Conservation (phyloP, 2,888 invertebrate genomes). For the Rotaria socialis region DNA sequence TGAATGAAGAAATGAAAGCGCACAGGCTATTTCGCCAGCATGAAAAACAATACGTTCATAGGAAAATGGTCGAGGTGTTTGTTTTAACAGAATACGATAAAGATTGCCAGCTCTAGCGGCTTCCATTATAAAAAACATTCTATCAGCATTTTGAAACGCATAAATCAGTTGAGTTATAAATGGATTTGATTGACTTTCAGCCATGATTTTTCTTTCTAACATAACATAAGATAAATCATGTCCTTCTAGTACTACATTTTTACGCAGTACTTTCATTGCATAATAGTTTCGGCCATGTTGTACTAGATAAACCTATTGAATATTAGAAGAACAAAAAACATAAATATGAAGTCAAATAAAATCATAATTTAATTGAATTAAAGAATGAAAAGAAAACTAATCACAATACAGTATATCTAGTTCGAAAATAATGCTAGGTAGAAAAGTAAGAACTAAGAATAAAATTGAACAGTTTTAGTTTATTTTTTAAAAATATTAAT, state of each 20-base stretch:
- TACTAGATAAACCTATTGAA: not conserved
- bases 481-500: no score
- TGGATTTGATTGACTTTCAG: slow-evolving; percentile 57
- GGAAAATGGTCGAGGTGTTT: slow-evolving; percentile 59
- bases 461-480: no score
- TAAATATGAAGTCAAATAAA: not conserved
- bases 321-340: not conserved
- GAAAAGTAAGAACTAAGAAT: no score
- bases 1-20: slow-evolving; percentile 66
- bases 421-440: no score
- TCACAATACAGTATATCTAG: no score
- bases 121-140: slow-evolving; percentile 67
- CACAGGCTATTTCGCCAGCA: slow-evolving; percentile 66
- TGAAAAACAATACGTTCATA: slow-evolving; percentile 65
- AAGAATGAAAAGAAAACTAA: no score
- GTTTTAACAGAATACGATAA: slow-evolving; percentile 47
- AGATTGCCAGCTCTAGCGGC: slow-evolving; percentile 68
- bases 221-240: slow-evolving; percentile 28
- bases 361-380: no score
- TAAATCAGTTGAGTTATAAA: slow-evolving; percentile 66
- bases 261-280: not conserved
- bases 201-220: not conserved
- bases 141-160: slow-evolving; percentile 66
- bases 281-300: not conserved
- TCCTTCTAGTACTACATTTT: slow-evolving; percentile 21